phyloP scores from a whole-genome alignment of 1,140 invertebrate genomes.

The Drosophila pseudoananassae region DNA sequence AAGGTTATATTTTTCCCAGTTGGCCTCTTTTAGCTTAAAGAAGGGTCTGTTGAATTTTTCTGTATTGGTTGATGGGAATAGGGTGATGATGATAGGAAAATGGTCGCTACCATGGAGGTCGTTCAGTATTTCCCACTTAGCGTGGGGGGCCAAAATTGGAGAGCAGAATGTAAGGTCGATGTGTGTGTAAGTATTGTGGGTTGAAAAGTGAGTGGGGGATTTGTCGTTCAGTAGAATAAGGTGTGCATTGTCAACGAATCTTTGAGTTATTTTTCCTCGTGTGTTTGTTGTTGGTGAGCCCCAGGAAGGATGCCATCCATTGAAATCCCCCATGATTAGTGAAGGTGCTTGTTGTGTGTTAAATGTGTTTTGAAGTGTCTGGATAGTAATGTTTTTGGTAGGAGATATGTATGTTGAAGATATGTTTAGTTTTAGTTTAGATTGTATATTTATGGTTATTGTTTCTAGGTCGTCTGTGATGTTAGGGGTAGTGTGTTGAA shows the following conservation, averaged over 20 bases:
- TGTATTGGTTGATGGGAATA: constrained; percentile 13
- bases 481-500: constrained; percentile 2
- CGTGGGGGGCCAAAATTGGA: constrained; percentile 8
- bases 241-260: constrained; percentile 10
- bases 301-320: neutral
- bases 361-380: constrained; percentile 1
- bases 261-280: constrained; percentile 6
- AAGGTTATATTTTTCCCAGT: constrained; percentile 3
- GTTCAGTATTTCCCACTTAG: constrained; percentile 33
- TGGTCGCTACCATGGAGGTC: constrained; percentile 22
- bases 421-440: constrained; percentile 8
- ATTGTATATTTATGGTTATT: constrained; percentile 9
- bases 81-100: constrained; percentile 33
- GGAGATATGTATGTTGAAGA: constrained; percentile 7
- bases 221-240: constrained; percentile 18
- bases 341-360: constrained; percentile 5
- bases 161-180: constrained; percentile 17
- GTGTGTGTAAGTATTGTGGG: constrained; percentile 18
- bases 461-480: constrained; percentile 5
- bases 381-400: neutral
- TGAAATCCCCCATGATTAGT: neutral
- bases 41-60: neutral
- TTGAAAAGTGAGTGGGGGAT: constrained; percentile 25
- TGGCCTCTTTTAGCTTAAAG: constrained; percentile 14
- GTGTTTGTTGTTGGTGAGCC: constrained; percentile 13